Evolutionary conservation across 2,888 invertebrate genomes (phyloP).

Genomic region (Cordilura impudica): DNA sequence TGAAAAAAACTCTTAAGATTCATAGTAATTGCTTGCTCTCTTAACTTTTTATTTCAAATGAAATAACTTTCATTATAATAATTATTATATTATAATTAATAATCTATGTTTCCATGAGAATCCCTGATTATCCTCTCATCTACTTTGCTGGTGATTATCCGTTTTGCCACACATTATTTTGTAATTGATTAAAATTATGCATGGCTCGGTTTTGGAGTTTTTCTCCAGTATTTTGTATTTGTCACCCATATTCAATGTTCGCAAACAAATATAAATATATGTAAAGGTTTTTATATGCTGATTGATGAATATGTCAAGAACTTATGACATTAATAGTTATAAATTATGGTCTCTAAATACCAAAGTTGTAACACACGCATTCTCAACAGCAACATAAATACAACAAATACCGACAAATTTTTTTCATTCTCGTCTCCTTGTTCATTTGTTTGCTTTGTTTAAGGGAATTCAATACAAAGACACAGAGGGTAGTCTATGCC

Average conservation of each 20-base stretch:
- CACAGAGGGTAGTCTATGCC: neutral
- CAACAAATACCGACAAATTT: neutral
- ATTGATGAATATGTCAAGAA: slow-evolving; percentile 77
- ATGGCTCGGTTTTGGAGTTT: neutral
- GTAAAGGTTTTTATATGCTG: slow-evolving; percentile 67
- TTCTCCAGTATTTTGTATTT: neutral
- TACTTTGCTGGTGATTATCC: too few species aligned
- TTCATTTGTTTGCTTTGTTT: neutral
- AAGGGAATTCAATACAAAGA: neutral
- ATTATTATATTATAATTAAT: too few species aligned
- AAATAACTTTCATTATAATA: too few species aligned
- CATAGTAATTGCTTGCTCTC: too few species aligned
- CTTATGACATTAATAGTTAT: slow-evolving; percentile 77
- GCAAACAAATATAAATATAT: neutral
- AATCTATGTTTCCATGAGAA: too few species aligned
- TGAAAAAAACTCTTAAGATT: too few species aligned
- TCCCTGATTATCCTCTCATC: too few species aligned
- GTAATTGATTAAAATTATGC: neutral
- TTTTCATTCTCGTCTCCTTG: slow-evolving; percentile 14
- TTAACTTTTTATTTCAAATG: too few species aligned
- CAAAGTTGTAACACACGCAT: slow-evolving; percentile 17
- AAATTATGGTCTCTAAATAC: slow-evolving; percentile 70
- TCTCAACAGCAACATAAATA: neutral
- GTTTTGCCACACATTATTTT: neutral
- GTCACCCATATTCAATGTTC: neutral